phyloP scores from a whole-genome alignment of 2,888 invertebrate genomes.

The Steinernema carpocapsae region DNA sequence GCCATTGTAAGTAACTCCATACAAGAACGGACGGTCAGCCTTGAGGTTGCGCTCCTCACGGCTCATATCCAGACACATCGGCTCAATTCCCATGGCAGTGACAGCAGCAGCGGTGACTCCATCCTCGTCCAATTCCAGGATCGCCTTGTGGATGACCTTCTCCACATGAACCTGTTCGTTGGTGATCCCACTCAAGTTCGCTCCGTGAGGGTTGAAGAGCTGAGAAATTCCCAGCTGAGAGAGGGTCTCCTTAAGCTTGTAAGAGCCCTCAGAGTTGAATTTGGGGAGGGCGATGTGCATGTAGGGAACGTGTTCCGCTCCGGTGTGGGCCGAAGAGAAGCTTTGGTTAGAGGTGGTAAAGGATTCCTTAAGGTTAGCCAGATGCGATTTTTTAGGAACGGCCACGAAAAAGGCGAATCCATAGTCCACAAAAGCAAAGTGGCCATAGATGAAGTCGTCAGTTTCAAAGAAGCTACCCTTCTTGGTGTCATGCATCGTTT shows the following conservation, averaged over 20 bases:
- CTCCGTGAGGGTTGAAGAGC: background rate
- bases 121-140: slow-evolving; percentile 23
- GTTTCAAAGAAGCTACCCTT: slow-evolving; percentile 10
- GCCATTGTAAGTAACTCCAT: background rate
- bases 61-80: background rate
- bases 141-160: slow-evolving; percentile 24
- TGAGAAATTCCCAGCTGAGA: background rate
- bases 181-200: slow-evolving; percentile 10
- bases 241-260: background rate
- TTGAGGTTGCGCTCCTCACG: background rate
- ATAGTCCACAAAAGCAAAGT: background rate
- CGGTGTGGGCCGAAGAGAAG: background rate
- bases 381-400: background rate
- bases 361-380: background rate
- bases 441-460: slow-evolving; percentile 18
- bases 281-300: slow-evolving; percentile 21
- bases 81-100: slow-evolving; percentile 4
- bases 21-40: slow-evolving; percentile 20
- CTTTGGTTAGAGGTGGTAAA: slow-evolving; percentile 15
- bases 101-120: slow-evolving; percentile 25
- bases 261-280: slow-evolving; percentile 12
- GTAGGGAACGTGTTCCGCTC: background rate
- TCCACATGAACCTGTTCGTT: background rate
- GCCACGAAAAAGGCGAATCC: slow-evolving; percentile 25
- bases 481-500: slow-evolving; percentile 10